A percentile compares a stretch with the other conserved stretches of the same genome.
Conservation (phyloP, 1,140 invertebrate genomes). For the Apocrypta bakeri region DNA sequence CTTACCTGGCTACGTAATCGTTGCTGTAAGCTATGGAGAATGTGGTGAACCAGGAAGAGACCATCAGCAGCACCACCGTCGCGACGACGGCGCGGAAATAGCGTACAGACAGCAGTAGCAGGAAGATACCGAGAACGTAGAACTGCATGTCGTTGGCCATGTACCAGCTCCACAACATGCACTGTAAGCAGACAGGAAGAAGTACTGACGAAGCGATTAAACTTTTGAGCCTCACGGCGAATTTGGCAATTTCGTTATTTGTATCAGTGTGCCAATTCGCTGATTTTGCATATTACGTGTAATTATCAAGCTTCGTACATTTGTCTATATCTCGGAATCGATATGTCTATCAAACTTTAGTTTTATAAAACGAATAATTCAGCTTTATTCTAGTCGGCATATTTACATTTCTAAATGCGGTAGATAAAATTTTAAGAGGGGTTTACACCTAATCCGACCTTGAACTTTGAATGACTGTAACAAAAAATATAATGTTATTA, state of each 20-base stretch:
- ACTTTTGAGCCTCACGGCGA: background rate
- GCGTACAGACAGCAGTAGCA: conserved; percentile 85
- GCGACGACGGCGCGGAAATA: conserved; percentile 72
- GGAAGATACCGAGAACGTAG: conserved; percentile 83
- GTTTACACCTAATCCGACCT: too few relatives aligned
- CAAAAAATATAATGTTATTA: too few relatives aligned
- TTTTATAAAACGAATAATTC: too few relatives aligned
- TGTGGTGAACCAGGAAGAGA: conserved; percentile 84
- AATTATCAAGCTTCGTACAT: too few relatives aligned
- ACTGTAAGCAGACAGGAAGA: conserved; percentile 72
- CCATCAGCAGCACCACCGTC: conserved; percentile 75
- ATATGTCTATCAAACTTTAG: too few relatives aligned
- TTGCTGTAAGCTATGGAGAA: conserved; percentile 84
- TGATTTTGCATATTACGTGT: too few relatives aligned
- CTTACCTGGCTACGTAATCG: conserved; percentile 83
- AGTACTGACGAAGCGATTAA: background rate
- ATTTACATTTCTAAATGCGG: too few relatives aligned
- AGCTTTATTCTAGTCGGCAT: too few relatives aligned
- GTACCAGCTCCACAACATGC: conserved; percentile 94
- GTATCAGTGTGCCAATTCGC: background rate
- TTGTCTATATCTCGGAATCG: too few relatives aligned
- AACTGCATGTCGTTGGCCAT: conserved; percentile 95
- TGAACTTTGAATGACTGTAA: too few relatives aligned
- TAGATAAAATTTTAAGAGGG: too few relatives aligned
- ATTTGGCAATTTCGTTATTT: conserved; percentile 10